phyloP scores from a whole-genome alignment of 2,113 vertebrate species.

The Lagenorhynchus albirostris region DNA sequence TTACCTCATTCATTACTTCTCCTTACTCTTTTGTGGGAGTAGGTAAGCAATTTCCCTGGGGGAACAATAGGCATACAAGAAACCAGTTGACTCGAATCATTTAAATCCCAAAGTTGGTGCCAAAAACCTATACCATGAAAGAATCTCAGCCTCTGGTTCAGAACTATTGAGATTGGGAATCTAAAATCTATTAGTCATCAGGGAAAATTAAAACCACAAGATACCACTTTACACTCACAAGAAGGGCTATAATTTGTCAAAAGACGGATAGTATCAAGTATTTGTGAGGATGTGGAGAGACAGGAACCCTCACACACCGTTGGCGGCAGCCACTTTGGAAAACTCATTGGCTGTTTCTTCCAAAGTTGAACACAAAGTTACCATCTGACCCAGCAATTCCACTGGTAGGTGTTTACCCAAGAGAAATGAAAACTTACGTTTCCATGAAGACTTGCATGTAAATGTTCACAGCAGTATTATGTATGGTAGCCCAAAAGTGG shows the following conservation, averaged over 20 bases:
- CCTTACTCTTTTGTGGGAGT: rapidly evolving
- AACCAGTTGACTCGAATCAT: not conserved
- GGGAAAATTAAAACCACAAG: not conserved
- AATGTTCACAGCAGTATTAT: no score
- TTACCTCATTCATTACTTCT: rapidly evolving
- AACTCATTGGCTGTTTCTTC: not conserved
- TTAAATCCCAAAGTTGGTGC: not conserved
- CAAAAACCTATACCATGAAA: rapidly evolving
- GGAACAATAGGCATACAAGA: rapidly evolving
- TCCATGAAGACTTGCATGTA: not conserved
- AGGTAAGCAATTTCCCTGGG: not conserved
- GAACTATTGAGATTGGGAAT: no score
- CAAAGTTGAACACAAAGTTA: not conserved
- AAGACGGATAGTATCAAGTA: rapidly evolving
- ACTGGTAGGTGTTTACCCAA: no score
- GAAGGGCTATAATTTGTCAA: not conserved
- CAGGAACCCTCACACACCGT: no score
- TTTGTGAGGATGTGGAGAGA: not conserved
- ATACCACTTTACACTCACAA: not conserved
- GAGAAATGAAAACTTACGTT: not conserved
- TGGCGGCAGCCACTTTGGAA: not conserved
- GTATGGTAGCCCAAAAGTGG: no score
- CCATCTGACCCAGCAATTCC: no score
- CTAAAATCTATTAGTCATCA: no score
- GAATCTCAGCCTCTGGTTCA: not conserved